Conservation (phyloP, 2,797 vertebrate genomes). For the Harpagifer antarcticus region DNA sequence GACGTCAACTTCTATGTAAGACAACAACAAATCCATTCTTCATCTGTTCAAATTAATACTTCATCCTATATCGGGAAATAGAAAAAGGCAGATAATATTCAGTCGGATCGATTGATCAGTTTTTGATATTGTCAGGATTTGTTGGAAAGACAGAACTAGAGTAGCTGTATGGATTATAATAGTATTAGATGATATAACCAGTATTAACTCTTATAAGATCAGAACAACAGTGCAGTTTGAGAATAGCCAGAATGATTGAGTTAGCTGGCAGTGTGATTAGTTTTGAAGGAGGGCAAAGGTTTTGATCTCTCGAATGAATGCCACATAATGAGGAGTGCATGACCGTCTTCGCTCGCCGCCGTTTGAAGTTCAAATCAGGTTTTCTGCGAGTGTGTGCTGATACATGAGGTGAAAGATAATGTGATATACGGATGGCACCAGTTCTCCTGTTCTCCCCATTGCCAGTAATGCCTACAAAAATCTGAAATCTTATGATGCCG, state of each 20-base stretch:
- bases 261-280: slow-evolving; percentile 20
- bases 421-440: slow-evolving; percentile 38
- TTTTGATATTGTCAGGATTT: neutral
- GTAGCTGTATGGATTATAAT: neutral
- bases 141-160: neutral
- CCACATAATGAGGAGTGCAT: slow-evolving; percentile 50
- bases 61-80: no score
- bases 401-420: slow-evolving; percentile 47
- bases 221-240: neutral
- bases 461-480: no score
- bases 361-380: slow-evolving; percentile 42
- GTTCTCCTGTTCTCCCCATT: neutral
- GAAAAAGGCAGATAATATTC: no score
- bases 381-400: slow-evolving; percentile 40
- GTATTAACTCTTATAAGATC: neutral
- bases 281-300: slow-evolving; percentile 4
- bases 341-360: slow-evolving; percentile 21
- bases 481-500: neutral
- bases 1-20: no score
- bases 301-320: slow-evolving; percentile 55
- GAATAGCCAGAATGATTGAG: slow-evolving; percentile 11
- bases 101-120: no score
- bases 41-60: no score
- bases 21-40: no score
- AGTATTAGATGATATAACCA: slow-evolving; percentile 4